Percentiles rank a stretch among this genome's conserved stretches.
phyloP scores from a whole-genome alignment of 2,113 vertebrate genomes.

The Daphoenositta chrysoptera region DNA sequence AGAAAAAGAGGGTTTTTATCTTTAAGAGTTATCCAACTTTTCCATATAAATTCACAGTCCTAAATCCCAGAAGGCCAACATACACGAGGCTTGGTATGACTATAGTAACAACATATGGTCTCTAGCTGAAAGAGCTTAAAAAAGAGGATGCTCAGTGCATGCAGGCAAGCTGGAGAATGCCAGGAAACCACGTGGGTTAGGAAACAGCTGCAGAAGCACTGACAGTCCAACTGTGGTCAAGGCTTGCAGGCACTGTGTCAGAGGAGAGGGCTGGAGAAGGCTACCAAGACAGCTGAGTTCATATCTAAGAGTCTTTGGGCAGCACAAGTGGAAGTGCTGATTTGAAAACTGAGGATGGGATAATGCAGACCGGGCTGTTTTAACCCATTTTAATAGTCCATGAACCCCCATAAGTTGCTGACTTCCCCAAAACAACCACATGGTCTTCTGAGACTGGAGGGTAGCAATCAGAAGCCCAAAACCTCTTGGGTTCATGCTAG shows the following conservation, averaged over 20 bases:
- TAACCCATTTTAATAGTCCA: background rate
- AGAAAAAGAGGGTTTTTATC: background rate
- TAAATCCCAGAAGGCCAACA: background rate
- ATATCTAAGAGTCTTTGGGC: background rate
- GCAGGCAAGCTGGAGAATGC: background rate
- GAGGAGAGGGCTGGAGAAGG: background rate
- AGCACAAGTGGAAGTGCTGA: background rate
- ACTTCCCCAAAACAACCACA: background rate
- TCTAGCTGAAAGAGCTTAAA: background rate
- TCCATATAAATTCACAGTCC: constrained; percentile 28
- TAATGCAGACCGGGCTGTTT: background rate
- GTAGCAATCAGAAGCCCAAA: background rate
- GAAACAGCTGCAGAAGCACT: background rate
- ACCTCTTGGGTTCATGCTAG: background rate
- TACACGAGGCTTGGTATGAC: background rate
- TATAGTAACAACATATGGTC: constrained; percentile 7
- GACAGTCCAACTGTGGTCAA: background rate
- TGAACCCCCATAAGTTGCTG: background rate
- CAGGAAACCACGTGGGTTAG: background rate
- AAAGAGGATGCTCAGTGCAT: background rate
- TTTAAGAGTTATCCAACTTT: constrained; percentile 3
- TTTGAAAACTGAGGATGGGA: background rate
- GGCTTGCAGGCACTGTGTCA: accelerated
- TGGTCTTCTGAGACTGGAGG: background rate
- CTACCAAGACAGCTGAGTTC: accelerated